Evolutionary conservation across 2,113 vertebrate genomes (phyloP), one percentile per base, ranked within the genome.

Genomic region (Podiceps cristatus): DNA sequence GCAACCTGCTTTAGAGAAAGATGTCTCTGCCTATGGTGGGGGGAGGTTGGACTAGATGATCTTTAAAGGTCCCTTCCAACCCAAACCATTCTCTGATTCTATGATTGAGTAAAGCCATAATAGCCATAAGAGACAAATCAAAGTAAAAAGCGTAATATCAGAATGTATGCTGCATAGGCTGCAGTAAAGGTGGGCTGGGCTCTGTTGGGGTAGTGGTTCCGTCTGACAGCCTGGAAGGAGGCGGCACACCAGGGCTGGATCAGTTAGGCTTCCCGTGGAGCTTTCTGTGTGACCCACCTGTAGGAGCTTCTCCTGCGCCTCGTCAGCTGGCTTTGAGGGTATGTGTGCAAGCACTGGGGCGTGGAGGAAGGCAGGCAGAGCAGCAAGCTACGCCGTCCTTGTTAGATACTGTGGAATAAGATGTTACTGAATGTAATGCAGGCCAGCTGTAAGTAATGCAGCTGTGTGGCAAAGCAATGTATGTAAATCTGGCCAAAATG

Each of bases 211-310:
- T 16, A 9, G 35, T 29, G 37, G 27, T 58, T 86, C 63, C 25
- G 9, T 35, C 64, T 16, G 28, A 18, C 49, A 42, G 62, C 69
- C 69, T 69, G 45, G 35, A 44, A 42, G 45, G 78, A 60, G 50
- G 22, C 1, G 1, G 56, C 75, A 33, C 37, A 11, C 13, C 27
- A 10, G 29, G 16, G 24, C 59, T 28, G 40, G n/a, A 3, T 31
- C 71, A 33, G n/a, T 27, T 47, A 8, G 40, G n/a, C 45, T 44
- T 25, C 53, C 20, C 20, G 17, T 1, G 24, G 11, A 40, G 60
- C 66, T 58, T 45, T 62, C 35, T 2, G 0, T 24, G 27, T 19
- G 40, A 10, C 13, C 16, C 23, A 3, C 22, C 2, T 2, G 8
- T 19, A 37, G 40, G 59, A 44, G 33, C 40, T 64, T 53, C n/a